Percentiles rank a stretch among this genome's conserved stretches.
Conservation (phyloP, 2,113 vertebrate genomes). For the Rhinolophus sinicus region DNA sequence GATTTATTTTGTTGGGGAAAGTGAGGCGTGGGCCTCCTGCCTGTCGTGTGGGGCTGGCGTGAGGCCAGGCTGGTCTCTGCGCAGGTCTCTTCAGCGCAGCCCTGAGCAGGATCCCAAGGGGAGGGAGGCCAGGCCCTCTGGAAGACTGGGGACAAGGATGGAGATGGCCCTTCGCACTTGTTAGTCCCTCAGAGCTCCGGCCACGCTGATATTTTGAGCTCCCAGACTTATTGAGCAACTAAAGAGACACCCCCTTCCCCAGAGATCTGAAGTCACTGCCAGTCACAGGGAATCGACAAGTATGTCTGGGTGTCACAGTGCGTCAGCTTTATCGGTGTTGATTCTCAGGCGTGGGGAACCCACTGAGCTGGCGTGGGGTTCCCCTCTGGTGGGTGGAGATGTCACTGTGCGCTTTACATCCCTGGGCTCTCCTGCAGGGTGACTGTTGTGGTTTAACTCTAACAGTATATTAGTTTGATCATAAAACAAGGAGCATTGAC, state of each 20-base stretch:
- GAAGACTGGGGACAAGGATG: neutral
- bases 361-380: neutral
- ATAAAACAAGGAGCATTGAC: neutral
- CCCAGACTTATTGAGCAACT: neutral
- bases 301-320: neutral
- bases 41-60: neutral
- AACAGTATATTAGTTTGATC: neutral
- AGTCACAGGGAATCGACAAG: rapidly evolving
- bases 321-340: rapidly evolving
- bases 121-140: neutral
- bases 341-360: neutral
- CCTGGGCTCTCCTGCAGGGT: neutral
- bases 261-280: neutral
- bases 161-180: neutral
- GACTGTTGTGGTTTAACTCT: neutral
- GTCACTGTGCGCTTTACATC: rapidly evolving
- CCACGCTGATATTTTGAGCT: neutral
- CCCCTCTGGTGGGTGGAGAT: rapidly evolving
- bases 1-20: constrained; percentile 37
- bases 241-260: neutral
- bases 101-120: neutral
- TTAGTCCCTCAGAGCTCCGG: neutral
- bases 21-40: neutral
- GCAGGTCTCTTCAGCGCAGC: neutral
- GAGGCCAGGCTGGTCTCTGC: neutral